Evolutionary conservation across 2,888 invertebrate genomes (phyloP).

Genomic region (Meandrusa payeni): DNA sequence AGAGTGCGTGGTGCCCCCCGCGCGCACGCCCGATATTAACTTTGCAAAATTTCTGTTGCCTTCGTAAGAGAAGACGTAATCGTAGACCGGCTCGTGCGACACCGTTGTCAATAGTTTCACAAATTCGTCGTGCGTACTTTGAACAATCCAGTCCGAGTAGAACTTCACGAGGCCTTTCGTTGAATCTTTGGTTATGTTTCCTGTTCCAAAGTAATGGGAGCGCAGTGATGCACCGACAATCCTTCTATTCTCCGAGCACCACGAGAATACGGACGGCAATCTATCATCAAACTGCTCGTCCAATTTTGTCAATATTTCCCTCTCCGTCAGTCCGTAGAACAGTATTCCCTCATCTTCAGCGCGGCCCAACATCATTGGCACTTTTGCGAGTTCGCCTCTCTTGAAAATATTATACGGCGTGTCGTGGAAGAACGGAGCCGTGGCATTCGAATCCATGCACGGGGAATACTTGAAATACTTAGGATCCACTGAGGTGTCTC

Average conservation of each 20-base stretch:
- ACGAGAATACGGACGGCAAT: conserved; percentile 61
- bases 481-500: conserved; percentile 51
- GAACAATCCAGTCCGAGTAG: conserved; percentile 63
- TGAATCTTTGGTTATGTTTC: conserved; percentile 38
- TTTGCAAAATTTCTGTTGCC: conserved; percentile 61
- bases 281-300: conserved; percentile 52
- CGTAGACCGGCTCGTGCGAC: conserved; percentile 54
- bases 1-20: conserved; percentile 55
- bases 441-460: conserved; percentile 52
- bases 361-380: conserved; percentile 60
- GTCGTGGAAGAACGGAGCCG: conserved; percentile 58
- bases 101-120: conserved; percentile 45
- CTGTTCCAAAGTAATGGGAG: conserved; percentile 53
- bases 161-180: conserved; percentile 44
- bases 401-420: conserved; percentile 57
- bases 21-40: conserved; percentile 38
- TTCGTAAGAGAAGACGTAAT: conserved; percentile 60
- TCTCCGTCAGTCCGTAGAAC: conserved; percentile 56
- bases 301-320: conserved; percentile 45
- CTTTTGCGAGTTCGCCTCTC: conserved; percentile 56
- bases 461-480: conserved; percentile 65
- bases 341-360: conserved; percentile 58
- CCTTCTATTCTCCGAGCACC: conserved; percentile 49
- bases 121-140: conserved; percentile 50
- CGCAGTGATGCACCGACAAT: conserved; percentile 49